Conservation (phyloP, 2,797 vertebrate genomes). For the Clarias platycephalus region DNA sequence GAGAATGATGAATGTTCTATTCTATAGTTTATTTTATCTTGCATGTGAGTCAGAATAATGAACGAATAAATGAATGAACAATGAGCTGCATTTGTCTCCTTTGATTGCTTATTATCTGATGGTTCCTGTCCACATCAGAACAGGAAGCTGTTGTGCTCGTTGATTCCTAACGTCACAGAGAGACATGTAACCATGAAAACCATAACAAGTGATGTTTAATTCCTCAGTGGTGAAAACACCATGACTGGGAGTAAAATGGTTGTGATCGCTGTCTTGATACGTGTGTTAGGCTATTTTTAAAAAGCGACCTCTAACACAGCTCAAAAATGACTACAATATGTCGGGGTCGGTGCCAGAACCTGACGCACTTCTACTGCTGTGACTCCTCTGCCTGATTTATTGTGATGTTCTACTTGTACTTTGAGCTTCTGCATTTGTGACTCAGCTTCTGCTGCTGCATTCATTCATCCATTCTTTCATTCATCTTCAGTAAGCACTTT, state of each 20-base stretch:
- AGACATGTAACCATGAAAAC: not conserved
- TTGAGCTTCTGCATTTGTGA: not conserved
- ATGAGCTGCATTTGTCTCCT: not conserved
- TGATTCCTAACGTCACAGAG: not conserved
- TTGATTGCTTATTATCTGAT: not conserved
- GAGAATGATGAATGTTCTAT: not conserved
- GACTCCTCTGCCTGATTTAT: not conserved
- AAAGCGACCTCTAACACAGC: not conserved
- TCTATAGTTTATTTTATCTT: not conserved
- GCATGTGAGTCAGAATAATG: not conserved
- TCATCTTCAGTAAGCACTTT: not conserved
- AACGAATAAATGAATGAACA: constrained; percentile 14
- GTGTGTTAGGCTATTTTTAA: not conserved
- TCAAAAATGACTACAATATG: not conserved
- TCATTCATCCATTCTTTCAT: not conserved
- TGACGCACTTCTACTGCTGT: not conserved
- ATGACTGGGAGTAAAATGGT: not conserved
- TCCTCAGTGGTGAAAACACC: not conserved
- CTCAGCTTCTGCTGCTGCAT: not conserved
- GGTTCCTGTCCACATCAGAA: not conserved
- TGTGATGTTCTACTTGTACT: not conserved
- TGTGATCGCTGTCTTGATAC: not conserved
- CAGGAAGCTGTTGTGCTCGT: not conserved
- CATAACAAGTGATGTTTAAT: not conserved
- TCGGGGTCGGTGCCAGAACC: not conserved